Base-by-base conservation (phyloP, 1,140 invertebrate species). In the Philotrypesis tridentata region DNA sequence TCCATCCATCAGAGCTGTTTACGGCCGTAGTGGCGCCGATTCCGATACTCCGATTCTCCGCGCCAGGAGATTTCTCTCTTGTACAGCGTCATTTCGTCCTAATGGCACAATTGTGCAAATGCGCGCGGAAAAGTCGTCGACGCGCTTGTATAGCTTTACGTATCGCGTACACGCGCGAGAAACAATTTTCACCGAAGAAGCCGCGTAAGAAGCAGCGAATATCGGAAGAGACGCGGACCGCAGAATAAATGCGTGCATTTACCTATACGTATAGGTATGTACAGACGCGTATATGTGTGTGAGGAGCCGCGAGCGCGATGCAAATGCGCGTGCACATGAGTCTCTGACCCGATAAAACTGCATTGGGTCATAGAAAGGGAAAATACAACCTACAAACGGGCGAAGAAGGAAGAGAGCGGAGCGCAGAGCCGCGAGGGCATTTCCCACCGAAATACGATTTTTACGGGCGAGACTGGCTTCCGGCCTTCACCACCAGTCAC, bases 331-430 rank as follows among this genome's bases (percentile, higher is more conserved):
- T 63, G 33, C 31, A 72, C n/a, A n/a, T 8, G 31, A 55, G 67
- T 37, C 37, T 78, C 85, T 90, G 89, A 89, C 89, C 88, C 83
- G 86, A 90, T 89, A 89, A 89, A 89, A 87, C 87, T 87, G 86
- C 86, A 89, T 89, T 87, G 87, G 89, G 89, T 90, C 89, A 90
- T 89, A 89, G 89, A 90, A 90, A 89, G 89, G 88, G 89, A 90
- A 90, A 90, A 89, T 89, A 88, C 87, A 90, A 90, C 86, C 87
- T 89, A 87, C 86, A 87, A 90, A 87, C 86, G 85, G 81, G 23
- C 68, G 74, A 82, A 17, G 11, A 65, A 70, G 31, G 25, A 17
- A 55, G 73, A 37, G 43, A 23, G 29, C 8, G 29, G 48, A 9
- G 27, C 2, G 77, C 31, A 14, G 23, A 67, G 29, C 21, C 23